Conservation (phyloP, 2,797 vertebrate genomes). For the Chloroceryle amazona region DNA sequence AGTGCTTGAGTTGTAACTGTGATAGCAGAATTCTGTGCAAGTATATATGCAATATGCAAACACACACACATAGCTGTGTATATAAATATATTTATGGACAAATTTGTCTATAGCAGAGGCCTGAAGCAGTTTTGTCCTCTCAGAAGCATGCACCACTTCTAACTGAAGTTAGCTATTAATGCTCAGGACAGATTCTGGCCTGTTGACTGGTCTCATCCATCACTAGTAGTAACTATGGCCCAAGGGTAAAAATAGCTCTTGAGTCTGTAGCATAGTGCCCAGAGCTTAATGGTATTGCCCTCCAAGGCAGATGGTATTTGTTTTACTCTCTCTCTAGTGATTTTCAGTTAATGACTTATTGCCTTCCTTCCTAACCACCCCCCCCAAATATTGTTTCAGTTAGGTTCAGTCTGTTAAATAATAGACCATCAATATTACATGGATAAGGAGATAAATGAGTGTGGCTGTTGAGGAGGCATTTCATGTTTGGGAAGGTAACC, state of each 20-base stretch:
- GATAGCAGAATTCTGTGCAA: neutral
- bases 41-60: neutral
- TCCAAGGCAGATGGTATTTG: slow-evolving; percentile 49
- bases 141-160: neutral
- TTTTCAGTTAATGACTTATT: slow-evolving; percentile 12
- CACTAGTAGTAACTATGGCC: neutral
- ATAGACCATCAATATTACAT: neutral
- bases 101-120: neutral
- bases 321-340: slow-evolving; percentile 1
- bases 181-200: slow-evolving; percentile 8
- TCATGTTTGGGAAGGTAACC: neutral
- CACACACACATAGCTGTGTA: fast-evolving
- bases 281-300: slow-evolving; percentile 42
- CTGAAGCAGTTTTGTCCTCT: neutral
- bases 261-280: slow-evolving; percentile 15
- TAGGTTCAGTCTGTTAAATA: neutral
- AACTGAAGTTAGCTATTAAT: neutral
- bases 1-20: neutral
- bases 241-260: slow-evolving; percentile 34
- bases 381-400: neutral
- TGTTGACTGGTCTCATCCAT: slow-evolving; percentile 37
- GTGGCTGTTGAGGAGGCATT: neutral
- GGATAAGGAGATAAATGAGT: neutral
- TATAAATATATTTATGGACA: neutral
- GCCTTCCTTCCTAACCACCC: neutral